Evolutionary conservation across 2,888 invertebrate species (phyloP).

Genomic region (Monoplex corrugatus): DNA sequence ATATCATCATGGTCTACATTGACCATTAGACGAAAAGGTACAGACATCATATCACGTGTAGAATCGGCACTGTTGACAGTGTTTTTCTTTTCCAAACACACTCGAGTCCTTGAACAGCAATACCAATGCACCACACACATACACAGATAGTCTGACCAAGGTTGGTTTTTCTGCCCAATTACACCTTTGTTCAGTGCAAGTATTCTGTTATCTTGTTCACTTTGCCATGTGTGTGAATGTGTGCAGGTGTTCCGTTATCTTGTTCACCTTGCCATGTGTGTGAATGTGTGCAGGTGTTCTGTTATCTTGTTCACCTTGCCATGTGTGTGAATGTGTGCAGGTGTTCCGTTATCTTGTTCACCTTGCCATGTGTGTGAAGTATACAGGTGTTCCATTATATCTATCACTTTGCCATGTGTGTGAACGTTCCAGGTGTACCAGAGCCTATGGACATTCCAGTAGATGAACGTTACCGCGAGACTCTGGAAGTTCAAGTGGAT

Average conservation of each 20-base stretch:
- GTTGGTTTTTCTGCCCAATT: too few species aligned
- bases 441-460: conserved; percentile 44
- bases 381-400: too few species aligned
- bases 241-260: not conserved
- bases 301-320: not conserved
- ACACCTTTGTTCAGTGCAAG: not conserved
- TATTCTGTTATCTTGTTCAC: not conserved
- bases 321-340: not conserved
- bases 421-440: conserved; percentile 28
- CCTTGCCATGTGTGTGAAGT: not conserved
- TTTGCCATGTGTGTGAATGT: not conserved
- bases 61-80: too few species aligned
- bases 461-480: conserved; percentile 65
- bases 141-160: too few species aligned
- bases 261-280: not conserved
- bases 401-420: too few species aligned
- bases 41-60: too few species aligned
- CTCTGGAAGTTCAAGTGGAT: conserved; percentile 68
- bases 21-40: too few species aligned
- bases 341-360: not conserved
- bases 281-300: not conserved
- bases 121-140: too few species aligned
- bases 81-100: too few species aligned
- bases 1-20: too few species aligned
- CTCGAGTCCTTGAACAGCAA: too few species aligned